Conservation (phyloP, 2,113 vertebrate species). For the Dermatemys mawii region DNA sequence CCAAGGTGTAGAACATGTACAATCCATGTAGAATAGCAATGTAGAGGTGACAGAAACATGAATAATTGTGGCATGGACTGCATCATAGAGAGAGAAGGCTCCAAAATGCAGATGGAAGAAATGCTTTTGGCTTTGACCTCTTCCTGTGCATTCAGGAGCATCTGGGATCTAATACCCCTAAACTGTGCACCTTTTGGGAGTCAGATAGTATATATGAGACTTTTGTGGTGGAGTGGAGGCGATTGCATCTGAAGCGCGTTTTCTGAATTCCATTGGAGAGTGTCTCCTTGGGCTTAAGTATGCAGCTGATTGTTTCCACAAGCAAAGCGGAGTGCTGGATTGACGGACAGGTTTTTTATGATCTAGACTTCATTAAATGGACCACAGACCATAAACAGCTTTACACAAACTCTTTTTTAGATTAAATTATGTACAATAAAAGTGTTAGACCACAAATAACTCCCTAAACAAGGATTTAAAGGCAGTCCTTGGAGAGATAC, state of each 20-base stretch:
- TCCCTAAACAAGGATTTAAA: background rate
- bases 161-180: background rate
- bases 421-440: background rate
- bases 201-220: background rate
- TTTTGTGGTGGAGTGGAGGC: background rate
- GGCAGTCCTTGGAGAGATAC: background rate
- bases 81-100: background rate
- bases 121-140: background rate
- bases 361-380: background rate
- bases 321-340: background rate
- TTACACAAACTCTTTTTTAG: background rate
- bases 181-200: background rate
- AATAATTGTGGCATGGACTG: background rate
- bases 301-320: background rate
- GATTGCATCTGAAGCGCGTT: background rate
- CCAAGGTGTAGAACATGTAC: background rate
- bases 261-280: background rate
- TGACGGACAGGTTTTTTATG: background rate
- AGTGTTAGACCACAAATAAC: background rate
- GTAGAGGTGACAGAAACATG: accelerated
- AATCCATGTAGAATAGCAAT: background rate
- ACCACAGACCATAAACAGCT: background rate
- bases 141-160: background rate
- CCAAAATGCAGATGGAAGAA: background rate
- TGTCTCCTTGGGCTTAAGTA: background rate